phyloP scores from a whole-genome alignment of 2,113 vertebrate species.

The Mastomys natalensis region DNA sequence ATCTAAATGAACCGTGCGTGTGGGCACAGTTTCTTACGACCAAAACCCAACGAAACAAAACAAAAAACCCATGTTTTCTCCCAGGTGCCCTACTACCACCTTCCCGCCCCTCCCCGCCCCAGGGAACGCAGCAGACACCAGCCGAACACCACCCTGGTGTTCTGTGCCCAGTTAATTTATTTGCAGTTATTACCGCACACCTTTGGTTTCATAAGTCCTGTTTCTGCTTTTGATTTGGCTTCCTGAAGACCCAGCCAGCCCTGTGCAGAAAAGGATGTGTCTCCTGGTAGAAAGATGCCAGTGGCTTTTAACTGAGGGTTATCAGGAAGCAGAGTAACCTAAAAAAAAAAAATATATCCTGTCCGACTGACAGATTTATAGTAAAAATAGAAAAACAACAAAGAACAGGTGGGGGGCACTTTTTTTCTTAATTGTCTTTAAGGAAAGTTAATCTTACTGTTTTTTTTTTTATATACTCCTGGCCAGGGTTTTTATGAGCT shows the following conservation, averaged over 20 bases:
- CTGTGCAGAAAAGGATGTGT: background rate
- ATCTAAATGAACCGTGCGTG: conserved; percentile 69
- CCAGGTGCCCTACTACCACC: rapidly evolving
- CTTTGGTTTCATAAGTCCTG: background rate
- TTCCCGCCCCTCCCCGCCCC: conserved; percentile 46
- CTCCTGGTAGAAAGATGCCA: background rate
- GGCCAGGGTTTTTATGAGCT: conserved; percentile 66
- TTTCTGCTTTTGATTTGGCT: conserved; percentile 29
- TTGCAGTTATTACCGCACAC: background rate
- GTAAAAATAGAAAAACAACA: conserved; percentile 48
- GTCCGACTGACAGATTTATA: conserved; percentile 49
- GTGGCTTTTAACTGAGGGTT: background rate
- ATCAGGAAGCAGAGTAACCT: conserved; percentile 60
- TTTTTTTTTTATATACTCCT: background rate
- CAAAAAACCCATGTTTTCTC: conserved; percentile 35
- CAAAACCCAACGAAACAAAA: conserved; percentile 57
- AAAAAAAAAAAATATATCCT: conserved; percentile 21
- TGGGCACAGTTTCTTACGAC: conserved; percentile 79
- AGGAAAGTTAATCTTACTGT: conserved; percentile 60
- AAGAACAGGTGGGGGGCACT: background rate
- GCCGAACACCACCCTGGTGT: conserved; percentile 17
- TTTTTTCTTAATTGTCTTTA: conserved; percentile 78
- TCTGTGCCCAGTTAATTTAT: conserved; percentile 63
- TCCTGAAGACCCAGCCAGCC: conserved; percentile 2
- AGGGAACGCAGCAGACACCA: conserved; percentile 59